Percentiles rank a stretch among this genome's conserved stretches.
These are phyloP conservation scores for Torymus texanus DNA, from an alignment of 2,888 invertebrate species.

Conservation along the genomic window DNA sequence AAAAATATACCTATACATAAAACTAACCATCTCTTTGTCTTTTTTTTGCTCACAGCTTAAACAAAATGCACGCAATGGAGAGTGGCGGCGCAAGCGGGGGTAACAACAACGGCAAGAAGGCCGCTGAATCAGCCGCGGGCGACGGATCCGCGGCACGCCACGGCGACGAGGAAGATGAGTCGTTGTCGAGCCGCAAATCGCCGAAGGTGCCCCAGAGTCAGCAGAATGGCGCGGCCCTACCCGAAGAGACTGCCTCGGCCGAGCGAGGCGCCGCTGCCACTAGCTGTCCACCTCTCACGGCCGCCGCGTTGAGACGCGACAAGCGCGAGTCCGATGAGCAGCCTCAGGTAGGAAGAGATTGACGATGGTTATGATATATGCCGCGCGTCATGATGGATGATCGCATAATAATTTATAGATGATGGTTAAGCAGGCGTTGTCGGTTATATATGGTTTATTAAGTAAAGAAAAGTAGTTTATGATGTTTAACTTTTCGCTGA, in stretches of 20 bases:
- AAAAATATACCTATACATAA: too few relatives aligned
- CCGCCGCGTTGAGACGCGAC: slow-evolving; percentile 57
- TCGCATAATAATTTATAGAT: too few relatives aligned
- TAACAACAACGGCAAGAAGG: slow-evolving; percentile 67
- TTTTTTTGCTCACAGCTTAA: slow-evolving; percentile 75
- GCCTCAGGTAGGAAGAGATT: neutral
- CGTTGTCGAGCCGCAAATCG: slow-evolving; percentile 60
- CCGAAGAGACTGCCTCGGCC: slow-evolving; percentile 69
- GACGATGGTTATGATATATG: too few relatives aligned
- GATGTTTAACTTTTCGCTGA: too few relatives aligned
- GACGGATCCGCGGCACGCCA: slow-evolving; percentile 58
- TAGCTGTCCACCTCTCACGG: slow-evolving; percentile 52
- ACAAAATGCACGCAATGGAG: slow-evolving; percentile 81
- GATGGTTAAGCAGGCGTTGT: too few relatives aligned
- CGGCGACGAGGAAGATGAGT: slow-evolving; percentile 62
- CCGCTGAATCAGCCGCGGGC: slow-evolving; percentile 61
- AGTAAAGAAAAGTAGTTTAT: too few relatives aligned
- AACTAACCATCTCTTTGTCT: slow-evolving; percentile 17
- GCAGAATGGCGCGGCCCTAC: slow-evolving; percentile 71
- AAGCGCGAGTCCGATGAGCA: slow-evolving; percentile 47
- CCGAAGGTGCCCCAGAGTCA: slow-evolving; percentile 71
- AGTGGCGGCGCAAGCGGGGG: slow-evolving; percentile 68
- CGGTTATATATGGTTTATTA: too few relatives aligned
- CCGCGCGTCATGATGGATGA: too few relatives aligned
- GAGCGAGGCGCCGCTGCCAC: slow-evolving; percentile 32